phyloP scores from a whole-genome alignment of 2,797 vertebrate species.

The Loriculus beryllinus region DNA sequence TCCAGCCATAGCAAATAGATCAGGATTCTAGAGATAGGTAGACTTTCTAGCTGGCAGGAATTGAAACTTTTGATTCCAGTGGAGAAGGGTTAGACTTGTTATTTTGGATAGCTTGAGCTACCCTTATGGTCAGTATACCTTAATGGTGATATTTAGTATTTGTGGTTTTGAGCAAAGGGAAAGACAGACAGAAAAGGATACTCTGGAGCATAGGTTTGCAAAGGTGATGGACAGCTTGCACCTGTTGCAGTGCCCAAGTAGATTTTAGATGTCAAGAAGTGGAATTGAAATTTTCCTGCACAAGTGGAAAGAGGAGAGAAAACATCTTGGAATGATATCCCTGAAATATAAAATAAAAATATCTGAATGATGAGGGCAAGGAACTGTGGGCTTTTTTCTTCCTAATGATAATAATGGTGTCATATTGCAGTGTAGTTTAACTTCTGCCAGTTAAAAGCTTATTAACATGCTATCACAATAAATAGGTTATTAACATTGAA shows the following conservation, averaged over 20 bases:
- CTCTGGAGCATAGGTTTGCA: not conserved
- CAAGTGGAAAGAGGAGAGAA: not conserved
- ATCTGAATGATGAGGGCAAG: slow-evolving; percentile 18
- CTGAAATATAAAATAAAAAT: slow-evolving; percentile 19
- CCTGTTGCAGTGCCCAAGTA: not conserved
- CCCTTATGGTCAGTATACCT: fast-evolving
- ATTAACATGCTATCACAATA: slow-evolving; percentile 47
- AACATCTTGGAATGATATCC: not conserved
- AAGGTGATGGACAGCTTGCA: not conserved
- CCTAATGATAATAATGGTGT: slow-evolving; percentile 37
- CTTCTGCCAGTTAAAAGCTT: slow-evolving; percentile 49
- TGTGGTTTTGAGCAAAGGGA: not conserved
- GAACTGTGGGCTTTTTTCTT: slow-evolving; percentile 11
- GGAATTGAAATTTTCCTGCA: not conserved
- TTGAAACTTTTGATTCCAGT: not conserved
- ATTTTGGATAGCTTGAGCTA: not conserved
- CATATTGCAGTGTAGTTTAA: slow-evolving; percentile 38
- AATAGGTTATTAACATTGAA: slow-evolving; percentile 58
- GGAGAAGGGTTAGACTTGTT: not conserved
- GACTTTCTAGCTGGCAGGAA: not conserved
- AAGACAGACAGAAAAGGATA: not conserved
- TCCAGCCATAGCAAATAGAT: not conserved
- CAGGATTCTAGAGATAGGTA: not conserved
- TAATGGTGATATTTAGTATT: not conserved
- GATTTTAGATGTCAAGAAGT: not conserved